Base-by-base conservation (phyloP, 2,888 invertebrate genomes). In the Lycaena phlaeas region DNA sequence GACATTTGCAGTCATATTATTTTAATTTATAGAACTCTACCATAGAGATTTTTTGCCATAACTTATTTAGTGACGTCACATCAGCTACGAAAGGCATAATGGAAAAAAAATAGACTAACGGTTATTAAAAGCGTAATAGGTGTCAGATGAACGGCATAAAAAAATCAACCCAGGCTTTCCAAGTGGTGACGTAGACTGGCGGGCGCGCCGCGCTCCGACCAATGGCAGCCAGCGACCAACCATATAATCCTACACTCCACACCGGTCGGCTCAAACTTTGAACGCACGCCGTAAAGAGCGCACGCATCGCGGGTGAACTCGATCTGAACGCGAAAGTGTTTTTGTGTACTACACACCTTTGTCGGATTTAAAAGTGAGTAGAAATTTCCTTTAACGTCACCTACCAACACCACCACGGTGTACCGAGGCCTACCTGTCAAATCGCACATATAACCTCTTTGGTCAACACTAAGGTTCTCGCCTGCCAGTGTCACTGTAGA, bases 241-340 rank as follows among this genome's bases (percentile, higher is more conserved):
- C 56, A 64, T 79, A 76, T 74, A 79, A 71, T 74, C 75, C 62
- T 65, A 65, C 61, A 56, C 52, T 54, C 51, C 50, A 46, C 55
- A 55, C 57, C 57, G 57, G 50, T 42, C 56, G 55, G 56, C 61
- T 61, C 78, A 79, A 76, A 73, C 66, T 63, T 61, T 56, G 52
- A 56, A 57, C 61, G 61, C 50, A 56, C 61, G 61, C 56, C 53
- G 66, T 48, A 45, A 46, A 31, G 66, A 57, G 56, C 72, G 73
- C 74, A 78, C 78, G 76, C 53, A 44, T 48, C 41, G 38, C 37
- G 31, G 41, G 45, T 44, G 28, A 38, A 36, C 42, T 42, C 55
- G 54, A 42, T 40, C 45, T 44, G 44, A 48, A 54, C 64, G 63
- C 62, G 64, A 62, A 59, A 66, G 69, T 69, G 66, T 61, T 58